Base-by-base conservation (phyloP, 2,888 invertebrate genomes). In the Eupithecia vulgata region DNA sequence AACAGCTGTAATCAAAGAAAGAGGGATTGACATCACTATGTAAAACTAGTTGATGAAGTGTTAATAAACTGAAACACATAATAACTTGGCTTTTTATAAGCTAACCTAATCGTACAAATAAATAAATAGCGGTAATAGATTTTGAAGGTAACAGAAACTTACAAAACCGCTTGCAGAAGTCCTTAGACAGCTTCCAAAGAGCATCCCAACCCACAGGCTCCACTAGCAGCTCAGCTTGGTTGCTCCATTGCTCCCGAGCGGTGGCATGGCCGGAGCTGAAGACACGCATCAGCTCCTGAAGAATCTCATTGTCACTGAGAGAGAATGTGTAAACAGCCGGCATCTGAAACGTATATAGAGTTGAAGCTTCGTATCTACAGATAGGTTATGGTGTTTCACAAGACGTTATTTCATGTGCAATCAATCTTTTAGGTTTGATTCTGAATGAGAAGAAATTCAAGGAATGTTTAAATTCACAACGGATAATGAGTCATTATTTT, bases 201-300 rank as follows among this genome's bases (percentile, higher is more conserved):
- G 96, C 96, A 81, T 96, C 96, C 96, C 96, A 96, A 0, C 96
- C 96, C 0, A 94, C 95, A 0, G 96, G 95, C 80, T 96, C 96
- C 2, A 96, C 88, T 0, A 95, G 88, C 40, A 96, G 81, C 81
- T 96, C 96, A 0, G 95, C 94, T 57, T 93, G 91, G 67, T 90
- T 79, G 64, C 87, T 87, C 94, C 94, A 94, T 75, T 94, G 94
- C 72, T 94, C 94, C 0, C 87, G 85, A 1, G 91, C 90, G 0
- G 91, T 91, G 6, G 91, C 90, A 0, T 89, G 85, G 0, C 90
- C 90, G 0, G 89, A 85, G 74, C 87, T 90, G 77, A 93, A 92
- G 45, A 94, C 90, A 1, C 86, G 80, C 34, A 92, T 76, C 48
- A 94, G 73, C 69, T 90, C 90, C 68, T 91, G 87, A 1, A 91